phyloP scores from a whole-genome alignment of 2,113 vertebrate species.

The Synchiropus splendidus region DNA sequence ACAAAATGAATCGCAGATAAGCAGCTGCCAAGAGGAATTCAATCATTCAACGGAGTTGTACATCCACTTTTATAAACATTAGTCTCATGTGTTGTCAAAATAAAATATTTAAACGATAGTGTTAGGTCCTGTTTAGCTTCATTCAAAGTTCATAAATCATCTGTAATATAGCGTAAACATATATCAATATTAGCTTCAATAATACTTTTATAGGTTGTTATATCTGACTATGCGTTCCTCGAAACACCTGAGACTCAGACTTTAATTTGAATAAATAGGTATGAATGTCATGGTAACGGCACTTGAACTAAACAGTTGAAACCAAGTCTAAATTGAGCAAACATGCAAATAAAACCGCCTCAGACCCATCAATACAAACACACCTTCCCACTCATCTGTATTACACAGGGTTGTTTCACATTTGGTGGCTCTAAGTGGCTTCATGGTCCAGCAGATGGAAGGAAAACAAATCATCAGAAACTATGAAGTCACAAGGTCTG shows the following conservation, averaged over 20 bases:
- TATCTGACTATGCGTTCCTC: conserved; percentile 28
- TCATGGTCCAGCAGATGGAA: too few relatives aligned
- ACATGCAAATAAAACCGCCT: conserved; percentile 9
- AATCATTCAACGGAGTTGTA: conserved; percentile 26
- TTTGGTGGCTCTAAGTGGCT: too few relatives aligned
- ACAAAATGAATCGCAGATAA: conserved; percentile 55
- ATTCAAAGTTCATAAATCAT: too few relatives aligned
- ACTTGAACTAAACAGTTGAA: conserved; percentile 34
- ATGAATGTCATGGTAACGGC: conserved; percentile 24
- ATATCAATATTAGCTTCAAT: too few relatives aligned
- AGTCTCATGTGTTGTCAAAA: too few relatives aligned
- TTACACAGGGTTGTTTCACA: too few relatives aligned
- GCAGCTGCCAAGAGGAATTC: conserved; percentile 60
- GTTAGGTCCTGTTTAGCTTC: too few relatives aligned
- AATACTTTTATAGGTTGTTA: too few relatives aligned
- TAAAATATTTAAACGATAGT: too few relatives aligned
- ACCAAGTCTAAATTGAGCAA: conserved; percentile 19
- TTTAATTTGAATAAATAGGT: conserved; percentile 16
- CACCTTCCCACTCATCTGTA: conserved; percentile 7
- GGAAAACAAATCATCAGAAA: too few relatives aligned
- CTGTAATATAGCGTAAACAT: too few relatives aligned
- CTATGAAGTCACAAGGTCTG: too few relatives aligned
- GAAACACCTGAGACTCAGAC: conserved; percentile 41
- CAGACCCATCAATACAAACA: conserved; percentile 32
- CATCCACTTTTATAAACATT: conserved; percentile 31